Evolutionary conservation across 2,113 vertebrate species (phyloP).

Genomic region (Struthio camelus): DNA sequence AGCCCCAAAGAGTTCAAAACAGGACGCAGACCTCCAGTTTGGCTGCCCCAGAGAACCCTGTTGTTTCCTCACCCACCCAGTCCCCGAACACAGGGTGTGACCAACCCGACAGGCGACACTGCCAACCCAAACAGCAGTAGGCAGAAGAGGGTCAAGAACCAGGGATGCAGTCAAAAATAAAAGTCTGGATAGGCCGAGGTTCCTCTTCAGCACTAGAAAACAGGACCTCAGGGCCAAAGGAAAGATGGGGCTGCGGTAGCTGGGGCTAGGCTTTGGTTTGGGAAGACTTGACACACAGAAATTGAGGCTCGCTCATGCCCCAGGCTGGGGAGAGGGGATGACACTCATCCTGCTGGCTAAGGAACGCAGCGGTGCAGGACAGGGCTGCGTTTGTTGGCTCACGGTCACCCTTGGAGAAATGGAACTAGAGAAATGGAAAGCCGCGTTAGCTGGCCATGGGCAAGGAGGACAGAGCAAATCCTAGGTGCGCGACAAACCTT

Average conservation of each 20-base stretch:
- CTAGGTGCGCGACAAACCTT: not conserved
- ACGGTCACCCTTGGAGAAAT: not conserved
- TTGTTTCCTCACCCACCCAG: rapidly evolving
- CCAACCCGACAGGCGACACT: rapidly evolving
- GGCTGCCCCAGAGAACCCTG: not conserved
- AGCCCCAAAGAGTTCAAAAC: not conserved
- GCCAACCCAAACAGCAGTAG: not conserved
- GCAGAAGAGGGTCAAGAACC: not conserved
- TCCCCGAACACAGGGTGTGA: not conserved
- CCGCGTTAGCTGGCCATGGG: rapidly evolving
- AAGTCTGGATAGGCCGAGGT: not conserved
- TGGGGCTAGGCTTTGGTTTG: not conserved
- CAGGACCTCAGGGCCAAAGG: not conserved
- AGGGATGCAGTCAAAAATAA: not conserved
- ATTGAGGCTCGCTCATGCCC: not conserved
- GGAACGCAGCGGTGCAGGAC: not conserved
- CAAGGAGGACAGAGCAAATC: not conserved
- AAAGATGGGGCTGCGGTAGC: not conserved
- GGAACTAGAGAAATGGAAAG: not conserved
- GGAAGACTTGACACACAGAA: not conserved
- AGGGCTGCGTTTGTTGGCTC: not conserved
- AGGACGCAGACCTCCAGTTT: not conserved
- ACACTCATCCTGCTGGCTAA: not conserved
- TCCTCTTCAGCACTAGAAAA: not conserved
- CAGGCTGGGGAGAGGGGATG: not conserved